Percentiles rank a stretch among this genome's conserved stretches.
Conservation (phyloP, 64 coral and sea anemone genomes). For the Actinia equina region DNA sequence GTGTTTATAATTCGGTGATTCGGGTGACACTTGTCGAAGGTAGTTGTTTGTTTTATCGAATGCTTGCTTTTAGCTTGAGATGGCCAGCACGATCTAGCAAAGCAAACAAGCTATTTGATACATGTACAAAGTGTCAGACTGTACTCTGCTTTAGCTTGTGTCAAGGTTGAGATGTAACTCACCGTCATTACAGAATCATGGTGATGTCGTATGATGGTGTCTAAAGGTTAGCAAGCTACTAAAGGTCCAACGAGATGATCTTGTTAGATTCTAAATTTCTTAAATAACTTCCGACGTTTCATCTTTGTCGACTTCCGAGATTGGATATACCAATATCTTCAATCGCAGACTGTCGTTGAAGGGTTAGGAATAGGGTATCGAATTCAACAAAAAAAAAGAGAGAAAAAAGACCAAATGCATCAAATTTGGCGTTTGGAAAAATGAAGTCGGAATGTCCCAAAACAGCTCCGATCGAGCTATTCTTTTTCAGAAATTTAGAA, state of each 20-base stretch:
- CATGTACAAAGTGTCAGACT: not conserved
- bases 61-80: not conserved
- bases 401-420: not conserved
- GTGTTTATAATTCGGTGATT: not conserved
- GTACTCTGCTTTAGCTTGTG: not conserved
- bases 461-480: no score
- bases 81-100: not conserved
- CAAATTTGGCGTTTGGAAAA: not conserved
- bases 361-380: not conserved
- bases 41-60: not conserved
- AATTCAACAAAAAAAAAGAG: not conserved
- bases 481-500: no score
- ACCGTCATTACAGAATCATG: not conserved
- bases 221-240: not conserved
- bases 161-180: not conserved
- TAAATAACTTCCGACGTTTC: conserved; percentile 10
- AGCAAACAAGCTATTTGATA: conserved; percentile 12
- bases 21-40: not conserved
- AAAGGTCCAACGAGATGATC: not conserved
- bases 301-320: conserved; percentile 9
- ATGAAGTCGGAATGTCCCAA: not conserved
- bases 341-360: not conserved
- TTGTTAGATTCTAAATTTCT: conserved; percentile 1
- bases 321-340: conserved; percentile 1
- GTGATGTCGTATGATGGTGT: not conserved